Evolutionary conservation across 1,140 invertebrate species (phyloP), one percentile per base, ranked within the genome.

Genomic region (Laupala kohalensis): DNA sequence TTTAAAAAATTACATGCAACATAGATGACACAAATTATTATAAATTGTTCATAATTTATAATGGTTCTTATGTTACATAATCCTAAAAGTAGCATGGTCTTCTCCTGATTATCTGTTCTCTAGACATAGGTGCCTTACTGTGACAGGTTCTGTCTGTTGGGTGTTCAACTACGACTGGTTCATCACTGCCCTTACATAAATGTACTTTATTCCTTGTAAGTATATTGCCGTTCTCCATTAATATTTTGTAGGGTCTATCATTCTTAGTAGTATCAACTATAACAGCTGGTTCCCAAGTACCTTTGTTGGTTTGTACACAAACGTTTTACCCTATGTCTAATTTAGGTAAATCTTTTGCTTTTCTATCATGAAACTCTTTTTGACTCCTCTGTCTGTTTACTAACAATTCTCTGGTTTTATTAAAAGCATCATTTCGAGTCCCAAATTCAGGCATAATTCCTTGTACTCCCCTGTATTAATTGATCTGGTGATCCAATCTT

Each of bases 391-490:
- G 24, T 25, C 67, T 68, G 25, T 25, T 25, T 29, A 6, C 67
- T 68, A 68, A 68, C 24, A 26, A n/a, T 27, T 26, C 25, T 28
- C 2, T 66, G 24, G n/a, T n/a, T 26, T 15, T 13, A 71, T 75
- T 71, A 13, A 25, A 30, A n/a, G 25, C n/a, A 64, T 74, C 74
- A 70, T 66, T 72, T 19, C 67, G 19, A 24, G 25, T 23, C 30
- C 6, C 9, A 25, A 19, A 23, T 66, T 75, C 65, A 0, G 75
- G 75, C 53, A 76, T 28, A 0, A 76, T 53, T 1, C 73, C n/a
- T n/a, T n/a, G n/a, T n/a, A n/a, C 74, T 53, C 0, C 72, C 28
- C 26, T 66, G 71, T 67, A 75, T 63, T 27, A 75, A 28, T 69
- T 75, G 73, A 24, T 73, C 70, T 15, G 73, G 75, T 0, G 75